These are phyloP conservation scores for Atherinosoma microstoma DNA, from an alignment of 2,797 vertebrate species.

Conservation along the genomic window DNA sequence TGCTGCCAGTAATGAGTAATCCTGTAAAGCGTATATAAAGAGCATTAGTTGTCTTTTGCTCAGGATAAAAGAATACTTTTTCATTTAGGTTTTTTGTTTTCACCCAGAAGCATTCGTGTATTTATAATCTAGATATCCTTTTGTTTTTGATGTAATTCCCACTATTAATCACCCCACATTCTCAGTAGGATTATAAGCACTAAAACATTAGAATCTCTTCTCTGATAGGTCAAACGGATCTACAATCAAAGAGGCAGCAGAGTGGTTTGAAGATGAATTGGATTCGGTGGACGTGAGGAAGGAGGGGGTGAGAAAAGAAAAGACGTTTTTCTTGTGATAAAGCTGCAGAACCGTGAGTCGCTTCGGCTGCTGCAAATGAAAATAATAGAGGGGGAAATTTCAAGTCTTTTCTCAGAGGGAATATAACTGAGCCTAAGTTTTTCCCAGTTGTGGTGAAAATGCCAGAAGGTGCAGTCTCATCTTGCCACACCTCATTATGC, in stretches of 20 bases:
- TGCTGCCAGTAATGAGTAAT: constrained; percentile 6
- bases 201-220: constrained; percentile 18
- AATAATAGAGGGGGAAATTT: constrained; percentile 29
- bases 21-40: constrained; percentile 12
- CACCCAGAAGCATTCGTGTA: background rate
- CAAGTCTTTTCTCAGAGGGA: constrained; percentile 26
- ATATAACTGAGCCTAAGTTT: constrained; percentile 42
- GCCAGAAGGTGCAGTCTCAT: constrained; percentile 51
- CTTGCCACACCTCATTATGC: constrained; percentile 51
- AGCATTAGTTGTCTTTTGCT: background rate
- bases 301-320: constrained; percentile 35
- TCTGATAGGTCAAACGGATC: constrained; percentile 12
- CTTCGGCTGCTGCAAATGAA: constrained; percentile 23
- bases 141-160: constrained; percentile 15
- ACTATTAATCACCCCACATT: constrained; percentile 13
- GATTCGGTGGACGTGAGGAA: constrained; percentile 45
- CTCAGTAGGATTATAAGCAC: constrained; percentile 6
- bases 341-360: constrained; percentile 39
- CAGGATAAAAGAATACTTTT: constrained; percentile 3
- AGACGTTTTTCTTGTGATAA: constrained; percentile 42
- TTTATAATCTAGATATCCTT: constrained; percentile 18
- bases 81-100: constrained; percentile 4
- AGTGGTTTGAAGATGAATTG: constrained; percentile 39
- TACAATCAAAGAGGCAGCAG: constrained; percentile 16
- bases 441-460: constrained; percentile 23